Percentiles rank a stretch among this genome's conserved stretches.
phyloP scores from a whole-genome alignment of 2,888 invertebrate species.

The Cheilosia soror region DNA sequence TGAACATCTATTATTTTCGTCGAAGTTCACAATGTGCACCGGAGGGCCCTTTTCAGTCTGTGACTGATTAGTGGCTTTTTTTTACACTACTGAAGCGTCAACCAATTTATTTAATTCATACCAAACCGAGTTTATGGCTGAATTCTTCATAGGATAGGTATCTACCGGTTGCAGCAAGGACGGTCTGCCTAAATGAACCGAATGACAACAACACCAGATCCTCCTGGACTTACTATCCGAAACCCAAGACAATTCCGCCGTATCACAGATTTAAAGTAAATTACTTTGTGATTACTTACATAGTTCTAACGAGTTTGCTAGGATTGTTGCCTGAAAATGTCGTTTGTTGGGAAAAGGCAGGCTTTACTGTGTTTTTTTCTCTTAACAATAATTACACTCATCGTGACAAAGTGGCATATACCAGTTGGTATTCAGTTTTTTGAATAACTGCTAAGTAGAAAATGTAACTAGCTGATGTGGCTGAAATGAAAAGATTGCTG shows the following conservation, averaged over 20 bases:
- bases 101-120: too few species aligned
- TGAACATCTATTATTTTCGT: too few species aligned
- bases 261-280: not conserved
- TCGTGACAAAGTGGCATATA: slow-evolving; percentile 62
- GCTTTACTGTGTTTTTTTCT: not conserved
- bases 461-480: slow-evolving; percentile 5
- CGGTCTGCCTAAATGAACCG: too few species aligned
- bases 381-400: slow-evolving; percentile 32
- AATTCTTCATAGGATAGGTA: too few species aligned
- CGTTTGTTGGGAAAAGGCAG: not conserved
- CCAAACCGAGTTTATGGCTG: too few species aligned
- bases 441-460: slow-evolving; percentile 3
- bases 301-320: not conserved
- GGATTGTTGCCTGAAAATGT: slow-evolving; percentile 7
- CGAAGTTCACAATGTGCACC: too few species aligned
- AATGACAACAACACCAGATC: too few species aligned
- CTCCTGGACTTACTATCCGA: too few species aligned
- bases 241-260: too few species aligned
- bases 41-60: too few species aligned
- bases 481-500: not conserved
- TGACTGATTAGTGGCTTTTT: too few species aligned
- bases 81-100: too few species aligned
- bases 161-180: not conserved
- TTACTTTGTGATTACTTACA: not conserved
- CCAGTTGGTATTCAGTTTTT: slow-evolving; percentile 18